Evolutionary conservation across 2,797 vertebrate genomes (phyloP), one percentile per base, ranked within the genome.

Genomic region (Protosalanx chinensis): DNA sequence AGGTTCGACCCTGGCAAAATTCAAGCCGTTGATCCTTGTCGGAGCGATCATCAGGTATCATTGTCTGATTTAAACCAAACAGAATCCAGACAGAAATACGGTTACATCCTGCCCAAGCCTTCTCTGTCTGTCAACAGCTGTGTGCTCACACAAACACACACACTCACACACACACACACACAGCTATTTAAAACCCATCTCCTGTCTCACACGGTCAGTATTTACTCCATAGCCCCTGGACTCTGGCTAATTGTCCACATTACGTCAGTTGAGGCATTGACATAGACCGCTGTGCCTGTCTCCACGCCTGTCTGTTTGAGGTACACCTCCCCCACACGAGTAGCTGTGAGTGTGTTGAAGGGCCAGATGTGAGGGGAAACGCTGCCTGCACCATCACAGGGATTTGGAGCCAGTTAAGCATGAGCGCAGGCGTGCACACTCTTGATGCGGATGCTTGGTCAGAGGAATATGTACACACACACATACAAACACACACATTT

Each of bases 141-240:
- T 68, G 41, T 20, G 6, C 5, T 29, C 6, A 80, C 71, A 62
- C 60, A 32, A 27, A 62, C 59, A 61, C 60, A 62, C 29, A 33
- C 60, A 32, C 59, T 69, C 41, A 59, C 73, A 78, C 70, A 51
- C 78, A 79, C 67, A 1, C 70, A 80, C 72, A 78, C 79, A 35
- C 79, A 73, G 68, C 82, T 90, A 88, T 89, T 88, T 88, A 79
- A 84, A 86, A 77, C 69, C 18, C 35, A 60, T 82, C 88, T 88
- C 84, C 86, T 86, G 81, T 70, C 78, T 82, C 85, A 16, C 68
- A 71, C 70, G 68, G 78, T 76, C 59, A 69, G 66, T 74, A 72
- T 86, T 84, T 83, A 82, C 82, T 73, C 77, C 35, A 59, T 67
- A 80, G 49, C 75, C 76, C 64, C 58, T 10, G 70, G 77, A 72